Base-by-base conservation (phyloP, 2,888 invertebrate genomes). In the Achlya flavicornis region DNA sequence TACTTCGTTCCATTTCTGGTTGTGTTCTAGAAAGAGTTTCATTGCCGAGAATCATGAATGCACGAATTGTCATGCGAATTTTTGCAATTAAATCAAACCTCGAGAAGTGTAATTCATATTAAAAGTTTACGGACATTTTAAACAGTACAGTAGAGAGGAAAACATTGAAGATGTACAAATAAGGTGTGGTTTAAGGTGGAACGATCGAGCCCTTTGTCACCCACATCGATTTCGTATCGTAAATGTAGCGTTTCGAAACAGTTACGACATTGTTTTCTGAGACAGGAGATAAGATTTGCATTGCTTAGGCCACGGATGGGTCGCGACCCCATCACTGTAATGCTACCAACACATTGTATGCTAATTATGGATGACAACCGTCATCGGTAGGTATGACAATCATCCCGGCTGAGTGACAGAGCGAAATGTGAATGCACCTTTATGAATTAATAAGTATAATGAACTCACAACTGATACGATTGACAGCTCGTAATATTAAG, bases 321-420 rank as follows among this genome's bases (percentile, higher is more conserved):
- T 84, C 85, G 76, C 79, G 78, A 84, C 85, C 86, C 81, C 77
- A 80, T 80, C 80, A 78, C 76, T 72, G 71, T 67, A 75, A 74
- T 77, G 92, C 93, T 92, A 91, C 93, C 83, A 84, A 75, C 76
- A 84, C 88, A 93, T 93, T 93, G 93, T 93, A 92, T 93, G 93
- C 75, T 91, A 93, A 93, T 92, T 76, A 75, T 71, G 67, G 70
- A 65, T 83, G 83, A 84, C 88, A 86, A 79, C 76, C 65, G 76
- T 74, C 66, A 79, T 82, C 78, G 79, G 79, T 71, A 77, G 79
- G 79, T 71, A 77, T 69, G 73, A 78, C 76, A 79, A 79, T 74
- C 75, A 83, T 78, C 75, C 75, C 79, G 72, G 62, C 63, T 57
- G 58, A 64, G 63, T 64, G 66, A 65, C 66, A 66, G 46, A 66